These are phyloP conservation scores for Idaea straminata DNA, from an alignment of 2,888 invertebrate species.

Conservation along the genomic window DNA sequence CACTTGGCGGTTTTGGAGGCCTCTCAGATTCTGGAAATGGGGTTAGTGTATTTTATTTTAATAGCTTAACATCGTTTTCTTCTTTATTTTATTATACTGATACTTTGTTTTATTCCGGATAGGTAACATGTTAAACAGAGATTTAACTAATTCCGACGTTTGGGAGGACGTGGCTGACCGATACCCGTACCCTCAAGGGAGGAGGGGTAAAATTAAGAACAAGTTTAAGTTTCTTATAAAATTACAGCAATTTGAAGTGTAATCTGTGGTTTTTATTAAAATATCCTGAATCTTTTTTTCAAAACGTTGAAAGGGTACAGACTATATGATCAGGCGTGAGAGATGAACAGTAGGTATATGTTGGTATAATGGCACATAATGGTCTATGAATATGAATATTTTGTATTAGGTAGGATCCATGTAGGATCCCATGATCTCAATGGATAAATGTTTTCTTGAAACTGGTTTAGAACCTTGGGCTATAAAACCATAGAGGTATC, in stretches of 20 bases:
- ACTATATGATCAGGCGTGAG: too few relatives aligned
- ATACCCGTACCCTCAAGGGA: constrained; percentile 25
- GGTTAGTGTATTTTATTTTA: constrained; percentile 39
- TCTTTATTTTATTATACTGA: constrained; percentile 15
- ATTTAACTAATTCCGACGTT: constrained; percentile 47
- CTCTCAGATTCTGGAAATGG: constrained; percentile 51
- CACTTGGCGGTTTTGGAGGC: constrained; percentile 50
- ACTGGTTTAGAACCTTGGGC: too few relatives aligned
- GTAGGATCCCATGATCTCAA: too few relatives aligned
- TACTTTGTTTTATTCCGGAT: constrained; percentile 33
- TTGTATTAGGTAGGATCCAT: too few relatives aligned
- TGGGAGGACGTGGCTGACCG: constrained; percentile 46
- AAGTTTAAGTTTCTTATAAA: constrained; percentile 63
- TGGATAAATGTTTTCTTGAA: too few relatives aligned
- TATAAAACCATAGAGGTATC: too few relatives aligned
- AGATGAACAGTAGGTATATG: too few relatives aligned
- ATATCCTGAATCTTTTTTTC: background rate
- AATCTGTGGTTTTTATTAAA: constrained; percentile 22
- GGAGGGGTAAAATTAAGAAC: constrained; percentile 53
- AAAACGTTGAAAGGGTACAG: too few relatives aligned
- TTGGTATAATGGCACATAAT: too few relatives aligned
- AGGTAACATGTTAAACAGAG: constrained; percentile 55
- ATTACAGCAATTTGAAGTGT: constrained; percentile 59
- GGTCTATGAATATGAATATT: too few relatives aligned
- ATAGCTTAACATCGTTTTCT: background rate